Evolutionary conservation across 1,140 invertebrate species (phyloP), one percentile per base, ranked within the genome.

Genomic region (Zaprionus ornatus): DNA sequence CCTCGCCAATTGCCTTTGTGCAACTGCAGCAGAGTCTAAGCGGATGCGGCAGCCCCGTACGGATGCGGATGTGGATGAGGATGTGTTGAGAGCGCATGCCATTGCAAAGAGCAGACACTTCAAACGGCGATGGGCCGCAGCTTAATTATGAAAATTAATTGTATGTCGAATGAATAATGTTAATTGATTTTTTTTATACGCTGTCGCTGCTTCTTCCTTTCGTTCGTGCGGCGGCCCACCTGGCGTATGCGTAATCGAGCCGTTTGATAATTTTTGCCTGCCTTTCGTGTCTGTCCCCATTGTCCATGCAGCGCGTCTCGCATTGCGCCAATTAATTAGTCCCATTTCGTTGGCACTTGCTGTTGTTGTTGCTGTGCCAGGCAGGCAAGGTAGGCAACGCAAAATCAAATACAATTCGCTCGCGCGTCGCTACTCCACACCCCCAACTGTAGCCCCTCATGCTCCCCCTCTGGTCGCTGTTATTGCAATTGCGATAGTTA

Each of bases 141-240:
- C 72, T 86, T 82, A 81, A 86, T 86, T 86, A 86, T 82, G 76
- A 75, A 72, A 82, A 86, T 86, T 82, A 82, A 86, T 79, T 84
- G 81, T 80, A 57, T 86, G 17, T 79, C 77, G 48, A 73, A 82
- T 86, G 72, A 76, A 86, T 79, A 86, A 76, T 79, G 71, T 76
- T 86, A 86, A 86, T 86, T 86, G 82, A 81, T 86, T 79, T 81
- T 74, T 73, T 56, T 59, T 29, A 13, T 50, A 19, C 35, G n/a
- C 7, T 42, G 13, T 17, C 6, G 40, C n/a, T 45, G 40, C 40
- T 45, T n/a, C n/a, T n/a, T 15, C n/a, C n/a, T 6, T 40, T 3
- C 2, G 6, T n/a, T 45, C n/a, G n/a, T 7, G 40, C 40, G 13
- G 27, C 25, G 15, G 54, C 40, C 27, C 42, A 68, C 55, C 55